Conservation (phyloP, 2,797 vertebrate species). For the Psittacula derbiana region DNA sequence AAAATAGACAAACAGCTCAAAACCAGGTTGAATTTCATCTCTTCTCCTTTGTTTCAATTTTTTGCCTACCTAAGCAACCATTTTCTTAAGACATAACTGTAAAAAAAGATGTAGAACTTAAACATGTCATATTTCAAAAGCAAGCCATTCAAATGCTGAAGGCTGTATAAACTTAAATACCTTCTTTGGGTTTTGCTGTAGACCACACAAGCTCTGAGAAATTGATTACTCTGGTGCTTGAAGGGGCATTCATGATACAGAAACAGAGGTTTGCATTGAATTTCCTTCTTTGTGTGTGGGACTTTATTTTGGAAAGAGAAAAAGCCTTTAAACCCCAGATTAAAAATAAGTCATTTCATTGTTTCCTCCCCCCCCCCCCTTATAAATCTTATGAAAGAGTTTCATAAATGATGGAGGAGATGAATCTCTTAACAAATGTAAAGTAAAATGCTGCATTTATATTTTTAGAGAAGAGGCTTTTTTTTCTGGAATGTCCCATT, state of each 20-base stretch:
- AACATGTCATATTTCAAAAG: slow-evolving; percentile 36
- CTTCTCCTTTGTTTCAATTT: not conserved
- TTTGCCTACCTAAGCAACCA: not conserved
- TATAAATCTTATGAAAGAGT: slow-evolving; percentile 51
- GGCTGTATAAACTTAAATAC: slow-evolving; percentile 58
- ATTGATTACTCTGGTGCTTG: slow-evolving; percentile 45
- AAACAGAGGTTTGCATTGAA: slow-evolving; percentile 52
- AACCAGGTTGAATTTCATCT: not conserved
- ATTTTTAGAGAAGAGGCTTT: slow-evolving; percentile 42
- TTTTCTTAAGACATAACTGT: slow-evolving; percentile 27
- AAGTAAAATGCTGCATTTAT: slow-evolving; percentile 46
- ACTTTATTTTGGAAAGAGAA: not conserved
- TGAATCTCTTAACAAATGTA: slow-evolving; percentile 34
- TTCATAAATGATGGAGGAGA: slow-evolving; percentile 51
- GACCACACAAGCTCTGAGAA: slow-evolving; percentile 57
- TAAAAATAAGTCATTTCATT: slow-evolving; percentile 69
- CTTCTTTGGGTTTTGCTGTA: slow-evolving; percentile 38
- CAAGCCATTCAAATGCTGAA: slow-evolving; percentile 39
- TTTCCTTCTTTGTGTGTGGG: slow-evolving; percentile 57
- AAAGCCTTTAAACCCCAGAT: slow-evolving; percentile 48
- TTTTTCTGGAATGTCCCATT: slow-evolving; percentile 16
- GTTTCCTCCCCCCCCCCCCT: not conserved
- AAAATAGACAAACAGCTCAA: not conserved
- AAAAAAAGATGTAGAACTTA: slow-evolving; percentile 14
- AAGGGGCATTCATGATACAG: slow-evolving; percentile 46